These are phyloP conservation scores for Orestias chungarensis DNA, from an alignment of 2,797 vertebrate genomes.

Conservation along the genomic window DNA sequence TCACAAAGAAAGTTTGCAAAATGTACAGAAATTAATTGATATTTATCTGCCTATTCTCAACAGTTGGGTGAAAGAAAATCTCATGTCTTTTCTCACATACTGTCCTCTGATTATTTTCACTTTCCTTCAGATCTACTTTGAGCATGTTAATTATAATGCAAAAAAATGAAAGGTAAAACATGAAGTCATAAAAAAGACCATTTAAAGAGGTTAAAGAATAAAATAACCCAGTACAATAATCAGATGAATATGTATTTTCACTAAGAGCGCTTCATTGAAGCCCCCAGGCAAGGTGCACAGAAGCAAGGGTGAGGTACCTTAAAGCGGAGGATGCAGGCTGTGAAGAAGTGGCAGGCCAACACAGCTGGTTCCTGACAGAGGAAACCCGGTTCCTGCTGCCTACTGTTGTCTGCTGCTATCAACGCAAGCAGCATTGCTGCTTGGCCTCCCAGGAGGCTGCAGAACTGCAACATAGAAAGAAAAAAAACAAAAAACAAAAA, in stretches of 20 bases:
- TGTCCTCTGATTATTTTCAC: background rate
- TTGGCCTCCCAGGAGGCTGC: constrained; percentile 75
- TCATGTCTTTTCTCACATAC: background rate
- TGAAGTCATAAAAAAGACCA: no score
- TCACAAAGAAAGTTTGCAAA: background rate
- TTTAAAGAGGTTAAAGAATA: background rate
- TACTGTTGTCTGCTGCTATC: constrained; percentile 77
- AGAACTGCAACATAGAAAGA: constrained; percentile 51
- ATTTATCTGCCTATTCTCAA: background rate
- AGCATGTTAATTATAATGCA: background rate
- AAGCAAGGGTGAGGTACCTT: constrained; percentile 30
- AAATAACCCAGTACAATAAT: background rate
- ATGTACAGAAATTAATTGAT: background rate
- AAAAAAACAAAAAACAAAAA: constrained; percentile 4
- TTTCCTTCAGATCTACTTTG: background rate
- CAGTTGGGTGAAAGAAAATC: background rate
- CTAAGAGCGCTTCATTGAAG: background rate
- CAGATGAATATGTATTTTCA: constrained; percentile 1
- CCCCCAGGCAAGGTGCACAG: constrained; percentile 36
- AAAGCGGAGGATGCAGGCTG: constrained; percentile 27
- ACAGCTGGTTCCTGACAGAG: constrained; percentile 94
- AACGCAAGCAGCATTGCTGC: constrained; percentile 70
- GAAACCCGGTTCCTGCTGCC: constrained; percentile 75
- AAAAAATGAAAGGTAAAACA: background rate
- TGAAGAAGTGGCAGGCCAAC: constrained; percentile 67